A percentile compares a stretch with the other conserved stretches of the same genome.
phyloP scores from a whole-genome alignment of 2,888 invertebrate genomes.

The Hesperia comma region DNA sequence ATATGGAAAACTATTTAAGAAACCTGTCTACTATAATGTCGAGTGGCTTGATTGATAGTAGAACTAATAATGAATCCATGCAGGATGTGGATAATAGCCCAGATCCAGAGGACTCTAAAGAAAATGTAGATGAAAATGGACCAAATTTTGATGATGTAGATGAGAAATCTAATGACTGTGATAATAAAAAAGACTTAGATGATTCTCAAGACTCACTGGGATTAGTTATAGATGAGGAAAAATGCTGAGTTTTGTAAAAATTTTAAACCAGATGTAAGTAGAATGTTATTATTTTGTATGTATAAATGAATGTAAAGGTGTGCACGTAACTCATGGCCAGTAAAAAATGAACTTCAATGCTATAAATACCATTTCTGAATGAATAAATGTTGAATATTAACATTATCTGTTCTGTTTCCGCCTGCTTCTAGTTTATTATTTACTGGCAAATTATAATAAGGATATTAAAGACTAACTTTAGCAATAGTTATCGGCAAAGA shows the following conservation, averaged over 20 bases:
- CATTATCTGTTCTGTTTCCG: background rate
- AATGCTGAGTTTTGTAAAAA: conserved; percentile 36
- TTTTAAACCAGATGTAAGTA: conserved; percentile 20
- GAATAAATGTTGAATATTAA: background rate
- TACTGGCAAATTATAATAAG: conserved; percentile 4
- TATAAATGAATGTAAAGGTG: conserved; percentile 9
- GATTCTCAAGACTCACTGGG: conserved; percentile 51
- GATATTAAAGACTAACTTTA: conserved; percentile 5
- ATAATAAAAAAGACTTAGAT: conserved; percentile 52
- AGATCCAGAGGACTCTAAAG: conserved; percentile 32
- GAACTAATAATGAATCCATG: conserved; percentile 2
- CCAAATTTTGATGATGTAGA: conserved; percentile 32
- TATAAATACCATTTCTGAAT: background rate
- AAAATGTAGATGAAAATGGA: conserved; percentile 33
- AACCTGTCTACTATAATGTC: conserved; percentile 54
- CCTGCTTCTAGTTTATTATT: conserved; percentile 10
- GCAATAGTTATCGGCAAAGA: conserved; percentile 2
- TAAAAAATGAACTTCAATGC: background rate
- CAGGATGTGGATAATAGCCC: conserved; percentile 44
- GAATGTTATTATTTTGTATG: background rate
- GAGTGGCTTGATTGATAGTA: conserved; percentile 33
- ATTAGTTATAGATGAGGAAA: conserved; percentile 60
- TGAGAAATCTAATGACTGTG: conserved; percentile 42
- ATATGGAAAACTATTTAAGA: conserved; percentile 67
- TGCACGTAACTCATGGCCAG: background rate